These are phyloP conservation scores for Leucoptera coffeella DNA, from an alignment of 2,888 invertebrate species.

Conservation along the genomic window DNA sequence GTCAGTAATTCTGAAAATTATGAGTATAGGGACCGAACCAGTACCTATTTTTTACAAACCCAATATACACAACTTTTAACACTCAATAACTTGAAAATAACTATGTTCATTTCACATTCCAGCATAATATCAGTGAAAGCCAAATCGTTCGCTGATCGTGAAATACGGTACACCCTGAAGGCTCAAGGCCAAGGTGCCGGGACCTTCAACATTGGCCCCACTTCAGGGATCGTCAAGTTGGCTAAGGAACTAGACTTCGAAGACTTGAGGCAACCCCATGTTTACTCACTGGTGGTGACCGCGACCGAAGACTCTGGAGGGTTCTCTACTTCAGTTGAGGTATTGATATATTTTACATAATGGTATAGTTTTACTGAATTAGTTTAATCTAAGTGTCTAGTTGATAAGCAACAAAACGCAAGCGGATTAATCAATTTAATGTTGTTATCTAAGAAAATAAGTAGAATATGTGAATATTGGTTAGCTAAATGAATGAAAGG, in stretches of 20 bases:
- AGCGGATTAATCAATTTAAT: too few relatives aligned
- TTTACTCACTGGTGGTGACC: constrained; percentile 87
- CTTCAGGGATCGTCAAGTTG: constrained; percentile 90
- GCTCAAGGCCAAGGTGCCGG: constrained; percentile 92
- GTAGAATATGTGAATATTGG: background rate
- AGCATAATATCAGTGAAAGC: constrained; percentile 96
- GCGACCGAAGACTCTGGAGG: constrained; percentile 98
- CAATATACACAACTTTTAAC: too few relatives aligned
- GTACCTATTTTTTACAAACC: too few relatives aligned
- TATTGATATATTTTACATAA: too few relatives aligned
- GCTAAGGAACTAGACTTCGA: constrained; percentile 96
- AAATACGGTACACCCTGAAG: constrained; percentile 91
- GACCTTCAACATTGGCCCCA: constrained; percentile 91
- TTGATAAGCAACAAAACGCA: too few relatives aligned
- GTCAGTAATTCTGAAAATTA: too few relatives aligned
- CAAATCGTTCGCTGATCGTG: constrained; percentile 93
- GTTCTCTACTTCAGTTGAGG: constrained; percentile 91
- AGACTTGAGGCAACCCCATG: constrained; percentile 88
- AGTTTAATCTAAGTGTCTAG: constrained; percentile 1
- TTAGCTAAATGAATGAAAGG: too few relatives aligned
- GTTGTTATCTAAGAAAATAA: too few relatives aligned
- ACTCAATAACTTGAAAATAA: too few relatives aligned
- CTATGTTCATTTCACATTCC: constrained; percentile 18
- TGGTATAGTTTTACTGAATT: background rate
- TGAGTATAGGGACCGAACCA: too few relatives aligned